Percentiles rank a stretch among this genome's conserved stretches.
Evolutionary conservation across 2,888 invertebrate genomes (phyloP).

Genomic region (Leucophora obtusa): DNA sequence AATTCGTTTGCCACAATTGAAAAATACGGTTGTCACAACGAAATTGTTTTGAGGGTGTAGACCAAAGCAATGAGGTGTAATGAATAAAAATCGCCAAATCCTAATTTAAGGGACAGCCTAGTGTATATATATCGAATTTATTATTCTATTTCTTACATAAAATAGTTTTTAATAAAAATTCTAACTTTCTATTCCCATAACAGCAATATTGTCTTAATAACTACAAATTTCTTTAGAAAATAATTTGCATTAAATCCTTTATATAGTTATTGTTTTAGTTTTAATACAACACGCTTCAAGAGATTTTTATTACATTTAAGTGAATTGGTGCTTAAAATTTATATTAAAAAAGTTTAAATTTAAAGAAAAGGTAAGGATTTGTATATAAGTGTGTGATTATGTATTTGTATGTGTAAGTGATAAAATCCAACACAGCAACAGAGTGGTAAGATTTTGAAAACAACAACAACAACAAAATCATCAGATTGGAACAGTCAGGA

Average conservation of each 20-base stretch:
- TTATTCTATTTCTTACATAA: neutral
- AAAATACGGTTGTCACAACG: no score
- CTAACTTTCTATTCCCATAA: conserved; percentile 35
- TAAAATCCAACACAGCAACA: neutral
- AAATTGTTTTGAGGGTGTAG: no score
- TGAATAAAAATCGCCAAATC: no score
- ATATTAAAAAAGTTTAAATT: no score
- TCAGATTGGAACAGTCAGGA: neutral
- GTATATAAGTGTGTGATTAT: no score
- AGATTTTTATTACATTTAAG: conserved; percentile 56
- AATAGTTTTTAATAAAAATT: no score
- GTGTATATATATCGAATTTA: neutral
- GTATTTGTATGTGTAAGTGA: neutral
- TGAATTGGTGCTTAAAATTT: no score
- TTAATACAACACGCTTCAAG: conserved; percentile 58
- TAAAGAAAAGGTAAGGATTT: no score
- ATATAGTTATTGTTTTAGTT: conserved; percentile 49
- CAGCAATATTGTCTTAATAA: conserved; percentile 51
- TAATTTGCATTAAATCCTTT: conserved; percentile 71
- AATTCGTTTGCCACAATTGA: no score
- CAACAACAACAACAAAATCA: neutral
- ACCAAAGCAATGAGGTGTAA: no score
- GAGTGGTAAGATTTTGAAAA: neutral
- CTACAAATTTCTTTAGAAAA: conserved; percentile 54
- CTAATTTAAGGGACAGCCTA: no score